A percentile compares a stretch with the other conserved stretches of the same genome.
phyloP scores from a whole-genome alignment of 1,140 invertebrate genomes.

The Orchesella cincta region DNA sequence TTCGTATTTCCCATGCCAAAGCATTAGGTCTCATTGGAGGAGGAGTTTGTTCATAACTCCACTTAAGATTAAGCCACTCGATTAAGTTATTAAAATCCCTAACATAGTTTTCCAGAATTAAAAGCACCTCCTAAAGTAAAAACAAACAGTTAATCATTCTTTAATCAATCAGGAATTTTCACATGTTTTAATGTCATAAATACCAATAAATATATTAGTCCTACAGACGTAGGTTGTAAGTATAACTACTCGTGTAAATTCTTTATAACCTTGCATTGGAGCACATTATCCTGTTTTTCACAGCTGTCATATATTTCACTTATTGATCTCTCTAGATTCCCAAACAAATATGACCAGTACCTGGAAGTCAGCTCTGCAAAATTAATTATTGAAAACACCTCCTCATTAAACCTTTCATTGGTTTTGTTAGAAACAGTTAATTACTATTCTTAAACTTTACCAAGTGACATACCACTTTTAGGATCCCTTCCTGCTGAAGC shows the following conservation, averaged over 20 bases:
- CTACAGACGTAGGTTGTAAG: too few species aligned
- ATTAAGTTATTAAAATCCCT: constrained; percentile 89
- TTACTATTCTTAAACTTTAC: too few species aligned
- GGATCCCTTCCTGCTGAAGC: constrained; percentile 83
- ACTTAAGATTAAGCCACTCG: constrained; percentile 88
- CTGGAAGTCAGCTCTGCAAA: constrained; percentile 75
- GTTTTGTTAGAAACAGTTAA: too few species aligned
- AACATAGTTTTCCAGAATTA: constrained; percentile 90
- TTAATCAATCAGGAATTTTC: neutral
- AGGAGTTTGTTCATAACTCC: constrained; percentile 88
- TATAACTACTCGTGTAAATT: too few species aligned
- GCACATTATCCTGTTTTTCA: constrained; percentile 66
- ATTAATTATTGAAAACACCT: constrained; percentile 38
- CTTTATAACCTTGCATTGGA: constrained; percentile 67
- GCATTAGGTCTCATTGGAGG: constrained; percentile 80
- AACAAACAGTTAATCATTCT: constrained; percentile 53
- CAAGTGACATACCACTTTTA: constrained; percentile 63
- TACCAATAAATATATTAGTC: too few species aligned
- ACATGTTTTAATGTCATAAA: too few species aligned
- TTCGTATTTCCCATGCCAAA: constrained; percentile 90
- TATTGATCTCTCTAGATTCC: constrained; percentile 87
- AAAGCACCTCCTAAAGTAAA: constrained; percentile 78
- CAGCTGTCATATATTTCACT: constrained; percentile 69
- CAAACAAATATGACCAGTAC: constrained; percentile 93
- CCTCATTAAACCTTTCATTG: neutral